Conservation (phyloP, 2,888 invertebrate genomes). For the Acanthococcus lagerstroemiae region DNA sequence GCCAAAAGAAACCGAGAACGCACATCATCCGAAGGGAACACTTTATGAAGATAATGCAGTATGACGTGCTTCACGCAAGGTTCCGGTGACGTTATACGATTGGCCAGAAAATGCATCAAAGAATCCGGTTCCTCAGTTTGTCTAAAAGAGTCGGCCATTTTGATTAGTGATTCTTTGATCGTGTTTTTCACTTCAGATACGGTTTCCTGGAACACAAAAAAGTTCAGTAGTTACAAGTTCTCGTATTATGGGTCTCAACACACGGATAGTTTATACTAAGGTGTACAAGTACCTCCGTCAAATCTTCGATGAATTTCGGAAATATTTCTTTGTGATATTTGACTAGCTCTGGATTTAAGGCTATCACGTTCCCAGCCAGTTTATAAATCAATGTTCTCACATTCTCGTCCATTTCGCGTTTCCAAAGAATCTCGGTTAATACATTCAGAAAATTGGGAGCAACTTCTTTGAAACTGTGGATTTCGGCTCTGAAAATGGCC, state of each 20-base stretch:
- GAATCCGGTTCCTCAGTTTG: conserved; percentile 20
- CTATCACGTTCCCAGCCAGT: conserved; percentile 19
- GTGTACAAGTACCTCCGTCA: conserved; percentile 12
- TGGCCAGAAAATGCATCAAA: conserved; percentile 19
- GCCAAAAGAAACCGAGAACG: conserved; percentile 11
- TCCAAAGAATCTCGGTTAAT: conserved; percentile 24
- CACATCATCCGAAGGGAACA: conserved; percentile 11
- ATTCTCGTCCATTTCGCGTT: conserved; percentile 5
- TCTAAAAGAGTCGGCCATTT: conserved; percentile 23
- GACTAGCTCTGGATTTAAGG: conserved; percentile 19
- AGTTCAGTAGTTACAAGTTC: not conserved
- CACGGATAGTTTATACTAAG: no score
- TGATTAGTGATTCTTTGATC: conserved; percentile 13
- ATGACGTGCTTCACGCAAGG: conserved; percentile 19
- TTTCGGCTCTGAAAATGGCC: conserved; percentile 10
- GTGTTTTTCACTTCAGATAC: conserved; percentile 12
- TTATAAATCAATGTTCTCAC: conserved; percentile 13
- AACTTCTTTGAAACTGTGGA: conserved; percentile 19
- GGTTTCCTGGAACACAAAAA: conserved; percentile 8
- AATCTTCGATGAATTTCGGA: conserved; percentile 27
- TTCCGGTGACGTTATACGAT: conserved; percentile 21
- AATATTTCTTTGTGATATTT: conserved; percentile 26
- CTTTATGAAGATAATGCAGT: conserved; percentile 21
- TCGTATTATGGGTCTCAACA: no score
- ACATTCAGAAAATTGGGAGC: conserved; percentile 23